A percentile compares a stretch with the other conserved stretches of the same genome.
These are phyloP conservation scores for Sebastes miniatus DNA, from an alignment of 2,797 vertebrate species.

Conservation along the genomic window DNA sequence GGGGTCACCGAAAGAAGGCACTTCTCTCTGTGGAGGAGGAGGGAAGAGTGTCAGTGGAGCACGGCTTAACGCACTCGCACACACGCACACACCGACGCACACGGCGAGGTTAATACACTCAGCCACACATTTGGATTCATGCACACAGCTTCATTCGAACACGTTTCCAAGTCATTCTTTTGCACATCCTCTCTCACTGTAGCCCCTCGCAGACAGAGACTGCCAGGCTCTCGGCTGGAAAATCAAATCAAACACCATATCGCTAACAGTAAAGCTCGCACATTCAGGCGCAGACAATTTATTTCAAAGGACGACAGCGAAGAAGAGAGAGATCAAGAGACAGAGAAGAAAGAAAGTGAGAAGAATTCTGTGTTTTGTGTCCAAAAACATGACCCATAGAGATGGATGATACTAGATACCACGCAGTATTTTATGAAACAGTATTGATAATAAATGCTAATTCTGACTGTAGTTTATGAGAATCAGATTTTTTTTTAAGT, in stretches of 20 bases:
- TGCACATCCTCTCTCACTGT: conserved; percentile 47
- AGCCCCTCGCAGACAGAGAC: conserved; percentile 55
- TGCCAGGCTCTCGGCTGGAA: conserved; percentile 66
- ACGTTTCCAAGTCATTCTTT: conserved; percentile 58
- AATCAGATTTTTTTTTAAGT: not conserved
- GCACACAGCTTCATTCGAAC: conserved; percentile 35
- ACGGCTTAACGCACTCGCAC: conserved; percentile 21
- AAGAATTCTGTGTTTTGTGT: not conserved
- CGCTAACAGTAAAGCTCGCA: conserved; percentile 81
- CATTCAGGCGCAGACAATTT: conserved; percentile 82
- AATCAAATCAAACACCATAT: conserved; percentile 76
- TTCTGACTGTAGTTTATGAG: not conserved
- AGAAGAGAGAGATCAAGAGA: conserved; percentile 43
- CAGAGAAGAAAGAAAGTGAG: conserved; percentile 26
- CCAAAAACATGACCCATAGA: not conserved
- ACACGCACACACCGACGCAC: conserved; percentile 9
- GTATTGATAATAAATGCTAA: not conserved
- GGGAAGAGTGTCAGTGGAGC: conserved; percentile 77
- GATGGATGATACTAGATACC: not conserved
- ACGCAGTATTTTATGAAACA: not conserved
- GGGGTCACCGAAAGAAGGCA: conserved; percentile 86
- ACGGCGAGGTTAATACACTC: not conserved
- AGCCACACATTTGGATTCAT: conserved; percentile 35
- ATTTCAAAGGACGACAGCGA: conserved; percentile 73
- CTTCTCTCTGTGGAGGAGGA: conserved; percentile 92